Evolutionary conservation across 2,113 vertebrate species (phyloP).

Genomic region (Lycocorax pyrrhopterus): DNA sequence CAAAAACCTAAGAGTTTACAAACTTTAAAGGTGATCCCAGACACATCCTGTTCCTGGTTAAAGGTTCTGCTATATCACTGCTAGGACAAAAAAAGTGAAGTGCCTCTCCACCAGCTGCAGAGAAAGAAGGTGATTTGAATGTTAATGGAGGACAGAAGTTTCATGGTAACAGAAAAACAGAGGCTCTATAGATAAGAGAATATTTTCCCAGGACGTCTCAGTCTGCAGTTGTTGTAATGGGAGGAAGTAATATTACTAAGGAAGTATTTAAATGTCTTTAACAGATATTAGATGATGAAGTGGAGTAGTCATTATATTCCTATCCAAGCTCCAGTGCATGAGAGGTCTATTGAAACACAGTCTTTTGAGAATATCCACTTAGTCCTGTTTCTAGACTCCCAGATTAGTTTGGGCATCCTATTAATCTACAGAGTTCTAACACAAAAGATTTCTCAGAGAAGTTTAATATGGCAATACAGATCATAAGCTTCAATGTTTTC

Average conservation of each 20-base stretch:
- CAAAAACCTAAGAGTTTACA: neutral
- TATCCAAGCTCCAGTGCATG: constrained; percentile 9
- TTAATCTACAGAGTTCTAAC: neutral
- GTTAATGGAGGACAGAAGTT: constrained; percentile 54
- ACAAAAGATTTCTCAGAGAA: neutral
- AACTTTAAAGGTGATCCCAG: constrained; percentile 46
- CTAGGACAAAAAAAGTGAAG: constrained; percentile 56
- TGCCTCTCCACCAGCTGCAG: constrained; percentile 59
- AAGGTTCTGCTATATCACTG: constrained; percentile 45
- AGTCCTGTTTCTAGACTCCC: neutral
- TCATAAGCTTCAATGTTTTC: neutral
- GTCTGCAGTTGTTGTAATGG: constrained; percentile 39
- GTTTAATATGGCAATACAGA: neutral
- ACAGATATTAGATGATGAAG: constrained; percentile 56
- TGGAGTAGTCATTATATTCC: constrained; percentile 54
- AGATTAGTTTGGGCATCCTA: neutral
- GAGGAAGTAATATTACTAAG: constrained; percentile 64
- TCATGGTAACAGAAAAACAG: constrained; percentile 56
- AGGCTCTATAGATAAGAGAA: constrained; percentile 61
- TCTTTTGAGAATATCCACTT: constrained; percentile 41
- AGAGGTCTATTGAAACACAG: constrained; percentile 51
- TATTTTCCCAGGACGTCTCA: constrained; percentile 50
- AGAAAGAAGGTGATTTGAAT: constrained; percentile 49
- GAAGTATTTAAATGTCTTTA: constrained; percentile 65
- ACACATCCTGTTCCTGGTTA: constrained; percentile 9